Conservation (phyloP, 1,140 invertebrate species). For the Drosophila bifasciata region DNA sequence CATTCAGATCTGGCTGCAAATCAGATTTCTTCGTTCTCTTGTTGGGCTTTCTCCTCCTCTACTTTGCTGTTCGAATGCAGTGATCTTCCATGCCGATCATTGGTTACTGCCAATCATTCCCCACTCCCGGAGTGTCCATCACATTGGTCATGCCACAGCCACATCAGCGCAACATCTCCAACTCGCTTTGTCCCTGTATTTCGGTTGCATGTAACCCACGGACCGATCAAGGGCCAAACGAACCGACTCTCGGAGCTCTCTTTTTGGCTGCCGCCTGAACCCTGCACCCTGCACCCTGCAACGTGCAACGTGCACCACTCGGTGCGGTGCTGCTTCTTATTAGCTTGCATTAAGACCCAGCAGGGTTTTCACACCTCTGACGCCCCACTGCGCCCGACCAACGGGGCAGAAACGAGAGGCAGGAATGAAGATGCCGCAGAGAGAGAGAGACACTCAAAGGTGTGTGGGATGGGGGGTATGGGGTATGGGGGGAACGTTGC, state of each 20-base stretch:
- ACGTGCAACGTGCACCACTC: too few relatives aligned
- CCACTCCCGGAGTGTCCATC: constrained; percentile 22
- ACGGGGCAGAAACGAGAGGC: constrained; percentile 24
- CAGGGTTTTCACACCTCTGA: constrained; percentile 84
- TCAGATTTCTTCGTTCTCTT: neutral
- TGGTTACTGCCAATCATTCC: constrained; percentile 24
- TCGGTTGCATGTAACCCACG: constrained; percentile 65
- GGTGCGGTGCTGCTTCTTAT: constrained; percentile 67
- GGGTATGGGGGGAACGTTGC: neutral
- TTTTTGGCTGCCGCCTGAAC: neutral
- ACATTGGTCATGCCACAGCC: constrained; percentile 68
- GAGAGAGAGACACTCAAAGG: neutral
- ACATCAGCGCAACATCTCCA: neutral
- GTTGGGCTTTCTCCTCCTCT: constrained; percentile 1
- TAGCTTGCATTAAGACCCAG: constrained; percentile 84
- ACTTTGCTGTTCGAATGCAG: neutral
- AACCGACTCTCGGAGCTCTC: constrained; percentile 8
- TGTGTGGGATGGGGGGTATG: neutral
- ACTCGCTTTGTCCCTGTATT: constrained; percentile 8
- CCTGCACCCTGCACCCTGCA: neutral
- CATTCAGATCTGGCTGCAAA: neutral
- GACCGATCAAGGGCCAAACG: constrained; percentile 40
- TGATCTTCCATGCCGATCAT: constrained; percentile 43
- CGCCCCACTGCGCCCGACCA: constrained; percentile 65
- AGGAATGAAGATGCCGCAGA: constrained; percentile 24